Conservation (phyloP, 2,113 vertebrate genomes). For the Gasterosteus nipponicus region DNA sequence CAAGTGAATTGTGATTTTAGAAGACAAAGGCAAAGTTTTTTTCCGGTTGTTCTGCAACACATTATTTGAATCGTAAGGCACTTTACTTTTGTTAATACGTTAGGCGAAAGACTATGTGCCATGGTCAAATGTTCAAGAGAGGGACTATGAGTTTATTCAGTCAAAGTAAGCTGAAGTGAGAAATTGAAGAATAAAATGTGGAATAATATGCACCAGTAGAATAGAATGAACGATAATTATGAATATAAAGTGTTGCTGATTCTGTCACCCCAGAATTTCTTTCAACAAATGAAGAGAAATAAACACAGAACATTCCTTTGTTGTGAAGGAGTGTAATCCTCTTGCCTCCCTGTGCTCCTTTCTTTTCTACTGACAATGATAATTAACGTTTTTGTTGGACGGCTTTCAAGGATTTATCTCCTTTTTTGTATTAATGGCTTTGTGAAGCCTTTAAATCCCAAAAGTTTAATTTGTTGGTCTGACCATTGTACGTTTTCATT, state of each 20-base stretch:
- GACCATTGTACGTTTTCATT: slow-evolving; percentile 81
- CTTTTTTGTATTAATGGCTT: slow-evolving; percentile 83
- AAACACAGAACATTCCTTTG: slow-evolving; percentile 80
- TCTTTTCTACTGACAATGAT: slow-evolving; percentile 82
- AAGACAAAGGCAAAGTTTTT: slow-evolving; percentile 53
- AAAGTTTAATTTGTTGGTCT: slow-evolving; percentile 82
- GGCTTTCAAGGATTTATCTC: slow-evolving; percentile 84
- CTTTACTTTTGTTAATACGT: slow-evolving; percentile 64
- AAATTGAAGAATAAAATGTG: slow-evolving; percentile 65
- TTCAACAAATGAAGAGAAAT: slow-evolving; percentile 82
- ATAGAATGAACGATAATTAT: slow-evolving; percentile 76
- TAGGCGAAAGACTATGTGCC: slow-evolving; percentile 49
- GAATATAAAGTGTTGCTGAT: slow-evolving; percentile 83
- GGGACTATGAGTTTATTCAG: slow-evolving; percentile 49
- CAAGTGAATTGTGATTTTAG: not conserved
- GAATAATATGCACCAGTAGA: slow-evolving; percentile 64
- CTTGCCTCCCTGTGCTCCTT: slow-evolving; percentile 79
- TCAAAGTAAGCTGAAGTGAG: slow-evolving; percentile 59
- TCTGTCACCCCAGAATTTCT: slow-evolving; percentile 81
- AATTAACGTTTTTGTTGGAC: slow-evolving; percentile 84
- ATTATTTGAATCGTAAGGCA: slow-evolving; percentile 55
- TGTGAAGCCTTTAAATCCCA: slow-evolving; percentile 82
- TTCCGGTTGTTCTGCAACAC: slow-evolving; percentile 32
- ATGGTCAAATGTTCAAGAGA: slow-evolving; percentile 64
- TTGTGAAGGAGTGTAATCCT: slow-evolving; percentile 83